phyloP scores from a whole-genome alignment of 2,888 invertebrate genomes.

The Hedya salicella region DNA sequence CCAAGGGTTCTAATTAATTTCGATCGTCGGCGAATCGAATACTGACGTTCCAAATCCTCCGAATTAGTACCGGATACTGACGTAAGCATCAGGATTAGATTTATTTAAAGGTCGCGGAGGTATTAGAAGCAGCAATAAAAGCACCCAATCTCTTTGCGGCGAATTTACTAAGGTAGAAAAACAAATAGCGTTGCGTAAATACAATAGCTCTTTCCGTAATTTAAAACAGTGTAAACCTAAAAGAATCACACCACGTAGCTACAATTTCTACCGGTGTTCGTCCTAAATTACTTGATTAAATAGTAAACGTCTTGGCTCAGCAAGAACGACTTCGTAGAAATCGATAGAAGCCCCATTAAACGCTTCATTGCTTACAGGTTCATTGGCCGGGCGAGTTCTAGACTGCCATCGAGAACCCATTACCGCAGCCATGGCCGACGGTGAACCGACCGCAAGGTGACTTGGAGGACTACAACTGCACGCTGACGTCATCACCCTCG shows the following conservation, averaged over 20 bases:
- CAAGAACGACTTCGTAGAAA: not conserved
- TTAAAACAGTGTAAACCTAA: no score
- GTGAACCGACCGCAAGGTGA: slow-evolving; percentile 30
- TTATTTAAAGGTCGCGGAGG: no score
- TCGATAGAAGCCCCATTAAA: slow-evolving; percentile 20
- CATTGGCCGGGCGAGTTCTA: slow-evolving; percentile 7
- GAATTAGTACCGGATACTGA: no score
- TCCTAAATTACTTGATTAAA: not conserved
- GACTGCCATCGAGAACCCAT: slow-evolving; percentile 5
- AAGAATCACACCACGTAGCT: not conserved
- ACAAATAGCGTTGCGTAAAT: no score
- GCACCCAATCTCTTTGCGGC: no score
- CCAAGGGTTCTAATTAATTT: no score
- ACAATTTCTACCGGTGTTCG: not conserved
- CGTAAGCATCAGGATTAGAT: no score
- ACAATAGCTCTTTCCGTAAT: no score
- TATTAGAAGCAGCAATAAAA: no score
- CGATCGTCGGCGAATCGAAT: no score
- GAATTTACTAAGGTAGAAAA: no score
- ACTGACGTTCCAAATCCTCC: no score
- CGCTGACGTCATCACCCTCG: slow-evolving; percentile 13
- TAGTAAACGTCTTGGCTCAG: slow-evolving; percentile 11
- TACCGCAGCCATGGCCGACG: slow-evolving; percentile 7
- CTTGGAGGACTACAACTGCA: slow-evolving; percentile 30
- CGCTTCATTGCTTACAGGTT: slow-evolving; percentile 23